Conservation (phyloP, 2,113 vertebrate species). For the Oreochromis aureus region DNA sequence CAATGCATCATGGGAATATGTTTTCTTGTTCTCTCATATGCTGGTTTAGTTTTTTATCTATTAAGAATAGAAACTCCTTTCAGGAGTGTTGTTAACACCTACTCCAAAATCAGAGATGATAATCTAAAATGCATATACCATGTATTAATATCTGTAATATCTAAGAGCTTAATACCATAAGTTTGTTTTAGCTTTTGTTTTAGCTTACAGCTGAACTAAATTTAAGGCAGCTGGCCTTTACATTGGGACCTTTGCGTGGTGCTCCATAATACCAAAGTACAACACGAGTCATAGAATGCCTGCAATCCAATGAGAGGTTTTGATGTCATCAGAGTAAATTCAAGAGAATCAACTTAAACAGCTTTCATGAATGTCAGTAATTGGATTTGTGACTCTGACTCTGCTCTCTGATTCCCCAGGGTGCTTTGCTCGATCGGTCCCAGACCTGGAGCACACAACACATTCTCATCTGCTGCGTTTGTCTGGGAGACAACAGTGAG, state of each 20-base stretch:
- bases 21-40: not conserved
- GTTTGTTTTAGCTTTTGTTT: not conserved
- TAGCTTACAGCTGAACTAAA: not conserved
- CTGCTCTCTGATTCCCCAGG: conserved; percentile 65
- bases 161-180: not conserved
- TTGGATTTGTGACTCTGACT: not conserved
- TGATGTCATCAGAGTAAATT: conserved; percentile 31
- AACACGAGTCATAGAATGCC: not conserved
- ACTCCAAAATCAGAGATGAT: not conserved
- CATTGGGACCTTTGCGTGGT: not conserved
- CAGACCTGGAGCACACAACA: conserved; percentile 94
- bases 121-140: not conserved
- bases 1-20: not conserved
- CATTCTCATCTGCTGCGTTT: conserved; percentile 98
- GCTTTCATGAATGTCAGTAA: not conserved
- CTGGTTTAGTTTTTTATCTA: not conserved
- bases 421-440: conserved; percentile 87
- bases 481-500: conserved; percentile 97
- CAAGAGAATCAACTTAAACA: conserved; percentile 27
- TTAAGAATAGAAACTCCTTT: not conserved
- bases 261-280: not conserved
- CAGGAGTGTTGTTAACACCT: not conserved
- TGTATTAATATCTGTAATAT: not conserved
- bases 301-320: conserved; percentile 35
- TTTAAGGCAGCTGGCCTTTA: not conserved